Conservation (phyloP, 2,113 vertebrate species). For the Lepisosteus oculatus region DNA sequence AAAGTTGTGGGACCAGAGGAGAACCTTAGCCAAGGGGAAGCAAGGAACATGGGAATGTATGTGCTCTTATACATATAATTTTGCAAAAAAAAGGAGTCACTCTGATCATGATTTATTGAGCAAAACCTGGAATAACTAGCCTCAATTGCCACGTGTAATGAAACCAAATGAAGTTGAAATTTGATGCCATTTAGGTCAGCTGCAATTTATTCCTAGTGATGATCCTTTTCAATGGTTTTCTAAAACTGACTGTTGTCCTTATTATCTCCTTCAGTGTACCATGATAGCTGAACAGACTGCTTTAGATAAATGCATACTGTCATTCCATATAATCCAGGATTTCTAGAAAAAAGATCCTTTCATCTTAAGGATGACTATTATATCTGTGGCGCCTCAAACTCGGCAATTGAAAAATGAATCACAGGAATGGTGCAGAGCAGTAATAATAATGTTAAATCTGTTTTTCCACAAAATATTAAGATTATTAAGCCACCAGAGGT, state of each 20-base stretch:
- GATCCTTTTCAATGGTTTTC: conserved; percentile 31
- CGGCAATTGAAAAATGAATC: conserved; percentile 5
- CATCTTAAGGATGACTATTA: conserved; percentile 9
- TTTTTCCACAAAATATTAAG: neutral
- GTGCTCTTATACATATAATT: conserved; percentile 16
- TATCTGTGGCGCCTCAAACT: conserved; percentile 16
- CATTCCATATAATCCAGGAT: neutral
- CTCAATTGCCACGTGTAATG: conserved; percentile 13
- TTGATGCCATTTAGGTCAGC: neutral
- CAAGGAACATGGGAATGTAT: conserved; percentile 98
- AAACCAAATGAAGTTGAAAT: neutral
- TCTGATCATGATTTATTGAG: conserved; percentile 4
- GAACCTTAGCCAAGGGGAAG: conserved; percentile 87
- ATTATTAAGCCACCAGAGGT: neutral
- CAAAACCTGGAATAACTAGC: conserved; percentile 4
- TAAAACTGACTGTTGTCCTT: neutral
- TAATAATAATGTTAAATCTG: neutral
- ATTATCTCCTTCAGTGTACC: neutral
- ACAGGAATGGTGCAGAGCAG: neutral
- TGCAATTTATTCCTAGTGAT: conserved; percentile 8
- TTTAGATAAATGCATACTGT: neutral
- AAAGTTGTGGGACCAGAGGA: conserved; percentile 97
- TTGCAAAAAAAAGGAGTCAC: neutral
- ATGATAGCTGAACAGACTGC: neutral
- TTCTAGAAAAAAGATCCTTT: neutral